Evolutionary conservation across 2,888 invertebrate genomes (phyloP), one percentile per base, ranked within the genome.

Genomic region (Muschampia plurimacula): DNA sequence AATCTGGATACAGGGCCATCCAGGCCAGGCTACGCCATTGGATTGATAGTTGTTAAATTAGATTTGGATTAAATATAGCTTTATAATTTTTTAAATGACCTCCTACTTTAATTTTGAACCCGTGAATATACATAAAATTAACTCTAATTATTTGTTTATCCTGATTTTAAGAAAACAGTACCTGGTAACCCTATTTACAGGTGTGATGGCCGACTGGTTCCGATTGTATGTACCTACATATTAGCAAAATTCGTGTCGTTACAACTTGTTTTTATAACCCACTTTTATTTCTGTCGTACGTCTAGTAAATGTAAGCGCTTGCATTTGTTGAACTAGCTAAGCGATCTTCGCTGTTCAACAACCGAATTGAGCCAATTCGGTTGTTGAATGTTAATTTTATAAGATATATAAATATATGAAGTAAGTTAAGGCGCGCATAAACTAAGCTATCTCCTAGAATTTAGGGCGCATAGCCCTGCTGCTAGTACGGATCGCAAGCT

Each of bases 231-330:
- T 22, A 22, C 22, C 22, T 83, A 80, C 80, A 83, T 84, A 86
- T 91, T 90, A 88, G 90, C 90, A 85, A 91, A 91, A 91, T 87
- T 89, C 81, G 87, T 84, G 87, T 89, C 91, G 86, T 86, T 84
- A 86, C 82, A 87, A 89, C 90, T 83, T 82, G 92, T 92, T 89
- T 86, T 78, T 81, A 79, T 87, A 88, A 84, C 93, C 91, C 77
- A 93, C 89, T 85, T 92, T 84, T 81, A 66, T 75, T 59, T 72
- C 69, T 72, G 78, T 74, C 64, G 63, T 52, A 22, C 59, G 74
- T 74, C 70, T 74, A 68, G 66, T 59, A 73, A 67, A 75, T 74
- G 74, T 75, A 71, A 68, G 71, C 67, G 75, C 44, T 22, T 67
- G 32, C 9, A 44, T 15, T 44, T 41, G 15, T 63, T 57, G 28